Evolutionary conservation across 1,140 invertebrate species (phyloP).

Genomic region (Ceratoteleas bidentatus): DNA sequence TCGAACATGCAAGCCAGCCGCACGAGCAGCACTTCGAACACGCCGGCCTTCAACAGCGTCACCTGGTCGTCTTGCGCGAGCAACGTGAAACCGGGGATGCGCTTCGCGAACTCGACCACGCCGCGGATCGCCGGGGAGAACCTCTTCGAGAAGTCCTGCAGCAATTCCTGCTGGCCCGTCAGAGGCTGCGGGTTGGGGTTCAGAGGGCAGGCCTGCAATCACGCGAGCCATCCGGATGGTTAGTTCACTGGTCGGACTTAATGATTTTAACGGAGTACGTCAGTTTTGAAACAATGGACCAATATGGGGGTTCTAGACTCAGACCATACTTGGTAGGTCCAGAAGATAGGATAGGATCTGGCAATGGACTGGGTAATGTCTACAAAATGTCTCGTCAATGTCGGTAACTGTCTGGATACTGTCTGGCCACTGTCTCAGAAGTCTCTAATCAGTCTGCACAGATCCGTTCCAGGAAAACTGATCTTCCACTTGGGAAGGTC

Average conservation of each 20-base stretch:
- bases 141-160: conserved; percentile 94
- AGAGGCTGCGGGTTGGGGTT: conserved; percentile 95
- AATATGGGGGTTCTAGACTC: background rate
- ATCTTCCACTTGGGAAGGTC: too few relatives aligned
- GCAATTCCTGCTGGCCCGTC: conserved; percentile 88
- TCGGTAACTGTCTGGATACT: too few relatives aligned
- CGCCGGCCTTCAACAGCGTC: conserved; percentile 96
- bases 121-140: conserved; percentile 97
- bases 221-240: conserved; percentile 41
- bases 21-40: conserved; percentile 96
- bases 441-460: too few relatives aligned
- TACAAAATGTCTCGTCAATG: too few relatives aligned
- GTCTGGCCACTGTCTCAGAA: too few relatives aligned
- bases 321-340: too few relatives aligned
- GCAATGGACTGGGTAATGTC: too few relatives aligned
- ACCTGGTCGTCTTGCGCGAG: conserved; percentile 98
- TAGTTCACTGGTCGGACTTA: conserved; percentile 4
- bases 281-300: background rate
- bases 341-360: too few relatives aligned
- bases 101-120: conserved; percentile 98
- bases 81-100: conserved; percentile 97
- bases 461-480: too few relatives aligned
- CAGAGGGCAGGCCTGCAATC: conserved; percentile 94
- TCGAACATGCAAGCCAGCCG: conserved; percentile 97
- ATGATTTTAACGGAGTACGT: background rate